Evolutionary conservation across 2,888 invertebrate genomes (phyloP), one percentile per base, ranked within the genome.

Genomic region (Labia minor): DNA sequence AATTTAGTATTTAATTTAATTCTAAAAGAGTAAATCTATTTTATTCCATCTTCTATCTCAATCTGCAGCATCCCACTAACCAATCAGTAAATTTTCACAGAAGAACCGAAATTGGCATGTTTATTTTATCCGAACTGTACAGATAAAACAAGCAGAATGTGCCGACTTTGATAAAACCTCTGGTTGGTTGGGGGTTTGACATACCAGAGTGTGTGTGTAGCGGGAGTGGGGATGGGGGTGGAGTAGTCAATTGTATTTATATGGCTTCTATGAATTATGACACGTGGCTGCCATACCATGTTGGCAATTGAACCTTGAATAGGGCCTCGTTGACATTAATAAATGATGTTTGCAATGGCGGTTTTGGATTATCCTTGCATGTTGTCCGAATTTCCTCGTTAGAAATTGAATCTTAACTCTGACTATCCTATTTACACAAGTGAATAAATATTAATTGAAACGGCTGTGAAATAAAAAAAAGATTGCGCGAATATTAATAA

Each of bases 111-210:
- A 49, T 49, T 49, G 49, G 49, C 49, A 49, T 49, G 49, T 49
- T 49, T 49, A 49, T 49, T 49, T 49, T 49, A 49, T 3, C 49
- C 49, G 49, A 49, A 14, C 2, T 6, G 26, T 8, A 14, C 49
- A 49, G 49, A 49, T 49, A 49, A 49, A 49, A 49, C 49, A 49
- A 49, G 49, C 49, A 49, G 49, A 49, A 49, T 49, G 49, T 49
- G 49, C 49, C 4, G 49, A 49, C 49, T 49, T 49, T 49, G 49
- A 49, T 49, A 49, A 49, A 49, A 49, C 6, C 49, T 14, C 49
- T 49, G 6, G 49, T 4, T 49, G 16, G 49, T 49, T 4, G 49
- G 49, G 49, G 4, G 33, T 6, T 4, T 26, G 26, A 26, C 26
- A n/a, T n/a, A n/a, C n/a, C n/a, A n/a, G n/a, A n/a, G n/a, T n/a